Conservation (phyloP, 2,797 vertebrate species). For the Leptatherina wallacei region DNA sequence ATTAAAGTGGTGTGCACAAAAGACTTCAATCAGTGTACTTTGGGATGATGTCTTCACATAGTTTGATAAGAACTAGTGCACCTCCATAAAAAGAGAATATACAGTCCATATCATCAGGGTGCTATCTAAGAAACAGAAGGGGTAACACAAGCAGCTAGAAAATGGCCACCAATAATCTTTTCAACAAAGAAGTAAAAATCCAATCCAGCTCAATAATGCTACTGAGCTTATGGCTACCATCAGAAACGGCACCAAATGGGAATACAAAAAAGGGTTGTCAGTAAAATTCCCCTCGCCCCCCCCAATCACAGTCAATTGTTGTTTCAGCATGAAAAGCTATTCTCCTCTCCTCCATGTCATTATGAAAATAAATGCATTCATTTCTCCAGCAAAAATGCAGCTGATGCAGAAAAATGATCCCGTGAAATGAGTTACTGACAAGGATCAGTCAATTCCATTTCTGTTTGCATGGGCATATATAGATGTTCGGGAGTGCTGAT, state of each 20-base stretch:
- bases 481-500: constrained; percentile 38
- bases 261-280: constrained; percentile 52
- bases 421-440: constrained; percentile 68
- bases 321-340: constrained; percentile 70
- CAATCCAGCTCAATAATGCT: constrained; percentile 13
- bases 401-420: constrained; percentile 63
- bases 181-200: constrained; percentile 28
- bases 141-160: constrained; percentile 10
- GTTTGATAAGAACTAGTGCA: constrained; percentile 23
- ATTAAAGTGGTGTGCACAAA: constrained; percentile 45
- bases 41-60: constrained; percentile 36
- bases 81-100: constrained; percentile 3
- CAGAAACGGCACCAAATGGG: constrained; percentile 29
- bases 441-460: constrained; percentile 71
- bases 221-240: constrained; percentile 26
- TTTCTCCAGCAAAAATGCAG: constrained; percentile 66
- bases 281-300: constrained; percentile 21
- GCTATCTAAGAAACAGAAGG: neutral
- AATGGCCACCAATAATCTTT: constrained; percentile 1
- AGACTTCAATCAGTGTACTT: constrained; percentile 34
- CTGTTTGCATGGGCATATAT: constrained; percentile 22
- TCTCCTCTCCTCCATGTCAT: constrained; percentile 70
- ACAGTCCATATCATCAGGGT: neutral
- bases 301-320: constrained; percentile 65
- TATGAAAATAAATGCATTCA: constrained; percentile 75